Percentiles rank a stretch among this genome's conserved stretches.
phyloP scores from a whole-genome alignment of 2,888 invertebrate species.

The Micoletzkya japonica region DNA sequence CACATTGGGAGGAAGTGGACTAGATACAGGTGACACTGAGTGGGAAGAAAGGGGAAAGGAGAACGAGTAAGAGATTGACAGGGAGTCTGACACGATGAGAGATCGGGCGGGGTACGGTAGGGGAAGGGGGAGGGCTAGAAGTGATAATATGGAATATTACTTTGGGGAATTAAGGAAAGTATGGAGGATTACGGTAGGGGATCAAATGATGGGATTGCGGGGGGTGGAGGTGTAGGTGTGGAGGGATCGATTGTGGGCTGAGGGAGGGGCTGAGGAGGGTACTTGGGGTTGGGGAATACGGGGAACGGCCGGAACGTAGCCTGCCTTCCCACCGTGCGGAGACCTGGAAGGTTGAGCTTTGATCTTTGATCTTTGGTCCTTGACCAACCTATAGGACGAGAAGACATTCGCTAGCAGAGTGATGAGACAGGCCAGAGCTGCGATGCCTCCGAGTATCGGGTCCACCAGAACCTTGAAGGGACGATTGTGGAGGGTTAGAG shows the following conservation, averaged over 20 bases:
- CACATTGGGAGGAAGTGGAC: no score
- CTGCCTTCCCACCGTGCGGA: slow-evolving; percentile 40
- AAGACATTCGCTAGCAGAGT: slow-evolving; percentile 5
- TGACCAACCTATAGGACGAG: slow-evolving; percentile 4
- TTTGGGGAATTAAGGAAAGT: no score
- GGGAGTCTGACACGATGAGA: no score
- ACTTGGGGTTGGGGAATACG: slow-evolving; percentile 26
- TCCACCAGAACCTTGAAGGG: slow-evolving; percentile 35
- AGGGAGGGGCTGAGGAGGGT: neutral
- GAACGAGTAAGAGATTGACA: no score
- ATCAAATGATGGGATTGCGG: slow-evolving; percentile 17
- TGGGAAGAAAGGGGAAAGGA: no score
- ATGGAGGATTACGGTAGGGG: neutral
- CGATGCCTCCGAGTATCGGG: slow-evolving; percentile 27
- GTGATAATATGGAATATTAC: no score
- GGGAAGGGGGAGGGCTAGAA: no score
- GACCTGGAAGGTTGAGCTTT: slow-evolving; percentile 34
- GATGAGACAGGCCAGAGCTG: slow-evolving; percentile 21
- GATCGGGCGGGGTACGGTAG: no score
- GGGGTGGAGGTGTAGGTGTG: slow-evolving; percentile 28
- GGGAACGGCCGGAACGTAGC: slow-evolving; percentile 48
- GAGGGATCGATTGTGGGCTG: slow-evolving; percentile 4
- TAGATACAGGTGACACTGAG: no score
- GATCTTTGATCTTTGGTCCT: neutral
- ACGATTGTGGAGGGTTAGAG: slow-evolving; percentile 25